These are phyloP conservation scores for Melanostigma gelatinosum DNA, from an alignment of 2,113 vertebrate genomes.

Conservation along the genomic window DNA sequence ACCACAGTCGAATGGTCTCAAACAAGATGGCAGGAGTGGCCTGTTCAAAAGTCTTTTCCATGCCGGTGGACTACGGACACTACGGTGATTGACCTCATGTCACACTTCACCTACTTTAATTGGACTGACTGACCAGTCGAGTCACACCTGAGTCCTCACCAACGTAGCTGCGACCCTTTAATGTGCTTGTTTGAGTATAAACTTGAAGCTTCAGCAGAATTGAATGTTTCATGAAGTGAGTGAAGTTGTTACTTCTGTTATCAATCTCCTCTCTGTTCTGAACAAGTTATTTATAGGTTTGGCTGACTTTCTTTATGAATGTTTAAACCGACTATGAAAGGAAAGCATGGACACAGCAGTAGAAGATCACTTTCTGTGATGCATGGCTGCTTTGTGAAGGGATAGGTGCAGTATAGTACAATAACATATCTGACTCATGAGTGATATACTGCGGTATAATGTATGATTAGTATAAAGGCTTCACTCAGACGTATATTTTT, in stretches of 20 bases:
- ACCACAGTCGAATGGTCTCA: constrained; percentile 53
- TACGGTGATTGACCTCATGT: constrained; percentile 18
- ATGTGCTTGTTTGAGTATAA: constrained; percentile 20
- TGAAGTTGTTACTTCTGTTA: constrained; percentile 11
- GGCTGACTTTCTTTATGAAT: constrained; percentile 56
- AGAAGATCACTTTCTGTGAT: constrained; percentile 6
- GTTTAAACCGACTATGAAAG: constrained; percentile 48
- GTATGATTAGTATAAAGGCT: constrained; percentile 13
- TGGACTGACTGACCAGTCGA: constrained; percentile 28
- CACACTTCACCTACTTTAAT: constrained; percentile 17
- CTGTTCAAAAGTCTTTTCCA: constrained; percentile 43
- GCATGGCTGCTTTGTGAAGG: constrained; percentile 16
- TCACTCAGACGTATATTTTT: constrained; percentile 6
- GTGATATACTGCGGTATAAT: background rate
- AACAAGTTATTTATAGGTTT: constrained; percentile 59
- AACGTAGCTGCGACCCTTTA: background rate
- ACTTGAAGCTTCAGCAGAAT: constrained; percentile 12
- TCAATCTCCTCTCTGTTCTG: constrained; percentile 50
- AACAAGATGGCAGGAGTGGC: constrained; percentile 54
- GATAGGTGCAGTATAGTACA: constrained; percentile 2
- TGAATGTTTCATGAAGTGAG: constrained; percentile 31
- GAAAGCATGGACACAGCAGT: constrained; percentile 13
- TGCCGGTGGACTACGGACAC: constrained; percentile 2
- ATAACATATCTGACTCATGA: background rate
- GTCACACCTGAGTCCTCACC: constrained; percentile 33